Evolutionary conservation across 2,888 invertebrate genomes (phyloP).

Genomic region (Leucoptera coffeella): DNA sequence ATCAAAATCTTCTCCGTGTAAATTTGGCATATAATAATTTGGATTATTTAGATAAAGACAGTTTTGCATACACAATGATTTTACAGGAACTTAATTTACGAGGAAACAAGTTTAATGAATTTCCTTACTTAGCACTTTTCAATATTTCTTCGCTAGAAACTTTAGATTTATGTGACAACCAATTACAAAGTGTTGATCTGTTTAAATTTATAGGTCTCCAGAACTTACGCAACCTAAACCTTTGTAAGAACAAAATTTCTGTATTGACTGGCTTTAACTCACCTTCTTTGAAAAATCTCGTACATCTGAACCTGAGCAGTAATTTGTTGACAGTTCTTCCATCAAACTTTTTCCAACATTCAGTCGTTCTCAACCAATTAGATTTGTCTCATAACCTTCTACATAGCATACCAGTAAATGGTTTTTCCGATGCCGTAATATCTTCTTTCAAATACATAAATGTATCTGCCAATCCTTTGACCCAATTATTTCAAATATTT

Average conservation of each 20-base stretch:
- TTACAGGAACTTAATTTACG: conserved; percentile 72
- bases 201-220: conserved; percentile 70
- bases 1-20: conserved; percentile 69
- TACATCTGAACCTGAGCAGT: conserved; percentile 68
- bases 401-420: conserved; percentile 70
- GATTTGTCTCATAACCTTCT: conserved; percentile 76
- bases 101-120: conserved; percentile 65
- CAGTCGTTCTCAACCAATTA: conserved; percentile 63
- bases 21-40: conserved; percentile 68
- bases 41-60: conserved; percentile 59
- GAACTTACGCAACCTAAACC: conserved; percentile 66
- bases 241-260: conserved; percentile 69
- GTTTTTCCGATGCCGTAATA: conserved; percentile 67
- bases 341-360: conserved; percentile 74
- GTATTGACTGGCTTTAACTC: conserved; percentile 71
- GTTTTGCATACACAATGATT: conserved; percentile 69
- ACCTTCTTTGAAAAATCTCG: conserved; percentile 66
- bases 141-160: conserved; percentile 71
- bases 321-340: conserved; percentile 72
- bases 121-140: conserved; percentile 73
- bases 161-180: conserved; percentile 62
- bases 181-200: conserved; percentile 65
- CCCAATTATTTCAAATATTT: conserved; percentile 66
- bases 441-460: conserved; percentile 71
- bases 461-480: conserved; percentile 75